These are phyloP conservation scores for Psammodynastes pulverulentus DNA, from an alignment of 2,113 vertebrate genomes.

Conservation along the genomic window DNA sequence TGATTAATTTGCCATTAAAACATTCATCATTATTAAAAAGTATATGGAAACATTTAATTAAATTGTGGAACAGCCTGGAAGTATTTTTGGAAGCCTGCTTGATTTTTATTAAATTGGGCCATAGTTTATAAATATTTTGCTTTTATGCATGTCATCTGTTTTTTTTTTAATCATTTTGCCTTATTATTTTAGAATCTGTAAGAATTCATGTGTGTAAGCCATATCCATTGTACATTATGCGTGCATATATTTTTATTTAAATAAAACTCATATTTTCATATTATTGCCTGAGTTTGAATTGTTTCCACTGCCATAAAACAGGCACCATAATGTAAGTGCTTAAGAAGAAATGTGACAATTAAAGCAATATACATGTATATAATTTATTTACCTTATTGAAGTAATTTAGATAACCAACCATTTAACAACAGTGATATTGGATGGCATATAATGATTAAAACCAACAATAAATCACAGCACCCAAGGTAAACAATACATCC, in stretches of 20 bases:
- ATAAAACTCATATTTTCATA: conserved; percentile 81
- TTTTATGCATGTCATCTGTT: conserved; percentile 3
- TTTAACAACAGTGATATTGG: background rate
- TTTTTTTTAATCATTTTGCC: conserved; percentile 9
- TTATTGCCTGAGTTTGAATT: conserved; percentile 58
- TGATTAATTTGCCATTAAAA: background rate
- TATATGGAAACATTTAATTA: background rate
- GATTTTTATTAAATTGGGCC: background rate
- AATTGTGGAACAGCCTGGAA: background rate
- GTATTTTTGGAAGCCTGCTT: background rate
- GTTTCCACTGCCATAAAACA: conserved; percentile 53
- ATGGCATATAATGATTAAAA: background rate
- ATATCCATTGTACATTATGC: conserved; percentile 70
- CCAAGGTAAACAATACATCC: background rate
- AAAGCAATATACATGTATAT: background rate
- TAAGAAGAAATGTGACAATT: background rate
- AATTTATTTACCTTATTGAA: background rate
- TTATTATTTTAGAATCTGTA: conserved; percentile 42
- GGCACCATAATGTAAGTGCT: background rate
- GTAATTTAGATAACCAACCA: background rate
- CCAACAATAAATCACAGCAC: background rate
- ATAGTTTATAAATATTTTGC: background rate
- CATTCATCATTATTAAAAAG: conserved; percentile 11
- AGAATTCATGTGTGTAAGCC: conserved; percentile 67
- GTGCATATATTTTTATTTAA: conserved; percentile 79